Evolutionary conservation across 2,797 vertebrate genomes (phyloP).

Genomic region (Lepus oiostolus): DNA sequence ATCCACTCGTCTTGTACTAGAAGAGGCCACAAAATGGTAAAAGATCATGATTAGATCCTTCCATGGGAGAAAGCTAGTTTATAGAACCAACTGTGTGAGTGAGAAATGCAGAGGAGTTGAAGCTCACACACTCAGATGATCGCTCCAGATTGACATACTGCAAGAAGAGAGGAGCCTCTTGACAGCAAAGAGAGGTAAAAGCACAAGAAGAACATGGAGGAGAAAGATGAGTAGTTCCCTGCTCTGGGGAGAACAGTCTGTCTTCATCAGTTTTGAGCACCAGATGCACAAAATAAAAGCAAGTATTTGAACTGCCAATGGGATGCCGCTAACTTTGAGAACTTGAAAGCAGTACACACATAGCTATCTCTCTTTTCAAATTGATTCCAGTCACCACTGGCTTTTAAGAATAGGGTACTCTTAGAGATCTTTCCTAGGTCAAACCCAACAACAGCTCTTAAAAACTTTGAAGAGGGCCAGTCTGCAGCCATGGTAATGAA

Average conservation of each 20-base stretch:
- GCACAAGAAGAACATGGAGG: rapidly evolving
- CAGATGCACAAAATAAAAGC: not conserved
- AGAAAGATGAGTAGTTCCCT: not conserved
- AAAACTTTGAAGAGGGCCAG: too few species aligned
- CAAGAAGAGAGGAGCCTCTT: not conserved
- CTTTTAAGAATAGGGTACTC: not conserved
- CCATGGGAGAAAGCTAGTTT: too few species aligned
- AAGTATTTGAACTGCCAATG: not conserved
- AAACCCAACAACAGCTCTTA: not conserved
- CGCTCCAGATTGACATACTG: rapidly evolving
- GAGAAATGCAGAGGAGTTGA: not conserved
- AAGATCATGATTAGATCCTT: not conserved
- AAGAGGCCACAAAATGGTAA: constrained; percentile 58
- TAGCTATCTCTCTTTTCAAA: not conserved
- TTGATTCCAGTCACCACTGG: not conserved
- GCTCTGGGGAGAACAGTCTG: not conserved
- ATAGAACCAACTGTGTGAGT: not conserved
- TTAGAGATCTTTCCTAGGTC: not conserved
- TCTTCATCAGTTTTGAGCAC: not conserved
- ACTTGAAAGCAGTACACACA: not conserved
- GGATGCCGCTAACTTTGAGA: too few species aligned
- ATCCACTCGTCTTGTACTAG: constrained; percentile 95
- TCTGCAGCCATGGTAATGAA: not conserved
- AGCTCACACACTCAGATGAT: rapidly evolving
- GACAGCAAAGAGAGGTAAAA: not conserved